Conservation (phyloP, 2,113 vertebrate species). For the Phaetusa simplex region DNA sequence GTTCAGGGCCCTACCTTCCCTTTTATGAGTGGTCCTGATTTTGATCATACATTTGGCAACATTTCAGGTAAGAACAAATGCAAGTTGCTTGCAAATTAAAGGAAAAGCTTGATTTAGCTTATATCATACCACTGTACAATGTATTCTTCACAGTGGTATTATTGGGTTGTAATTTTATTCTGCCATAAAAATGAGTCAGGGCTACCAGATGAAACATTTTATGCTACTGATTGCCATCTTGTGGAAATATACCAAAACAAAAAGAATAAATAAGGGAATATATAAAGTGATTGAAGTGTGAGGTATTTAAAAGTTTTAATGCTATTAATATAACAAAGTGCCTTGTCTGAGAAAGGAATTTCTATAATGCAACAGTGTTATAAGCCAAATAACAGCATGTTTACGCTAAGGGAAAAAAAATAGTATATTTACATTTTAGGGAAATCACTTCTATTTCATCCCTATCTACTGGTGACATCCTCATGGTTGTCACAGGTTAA, state of each 20-base stretch:
- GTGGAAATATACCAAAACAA: background rate
- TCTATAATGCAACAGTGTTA: background rate
- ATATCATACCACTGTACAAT: background rate
- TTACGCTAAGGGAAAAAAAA: background rate
- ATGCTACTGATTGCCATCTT: background rate
- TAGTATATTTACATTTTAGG: background rate
- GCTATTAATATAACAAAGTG: background rate
- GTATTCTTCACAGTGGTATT: background rate
- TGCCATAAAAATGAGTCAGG: background rate
- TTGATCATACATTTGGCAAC: conserved; percentile 88
- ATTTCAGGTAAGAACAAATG: conserved; percentile 77
- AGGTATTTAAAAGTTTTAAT: background rate
- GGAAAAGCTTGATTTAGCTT: background rate
- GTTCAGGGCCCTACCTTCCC: conserved; percentile 71
- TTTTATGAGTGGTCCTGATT: conserved; percentile 75
- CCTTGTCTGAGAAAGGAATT: background rate
- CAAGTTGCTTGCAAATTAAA: background rate
- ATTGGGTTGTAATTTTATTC: background rate
- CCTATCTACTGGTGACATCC: background rate
- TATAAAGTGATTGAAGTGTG: background rate
- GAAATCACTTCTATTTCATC: background rate
- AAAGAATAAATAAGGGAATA: background rate
- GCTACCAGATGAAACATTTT: background rate
- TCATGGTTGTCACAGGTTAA: background rate
- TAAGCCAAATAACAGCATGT: background rate